phyloP scores from a whole-genome alignment of 1,140 invertebrate species.

The Lepidotrigona ventralis region DNA sequence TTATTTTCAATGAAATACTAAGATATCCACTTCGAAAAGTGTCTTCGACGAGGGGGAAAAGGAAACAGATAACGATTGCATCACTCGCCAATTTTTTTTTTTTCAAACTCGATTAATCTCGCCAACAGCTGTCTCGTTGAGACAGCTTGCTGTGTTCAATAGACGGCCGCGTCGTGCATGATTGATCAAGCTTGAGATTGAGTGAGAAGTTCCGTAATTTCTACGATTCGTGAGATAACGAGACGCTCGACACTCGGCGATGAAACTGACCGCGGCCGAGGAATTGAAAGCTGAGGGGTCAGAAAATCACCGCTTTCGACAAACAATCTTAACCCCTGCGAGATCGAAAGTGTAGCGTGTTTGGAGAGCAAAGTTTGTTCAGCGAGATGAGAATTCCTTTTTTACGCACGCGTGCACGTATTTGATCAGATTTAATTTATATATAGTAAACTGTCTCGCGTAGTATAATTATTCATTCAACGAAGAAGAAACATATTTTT shows the following conservation, averaged over 20 bases:
- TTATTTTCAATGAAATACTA: background rate
- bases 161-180: slow-evolving; percentile 1
- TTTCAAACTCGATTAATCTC: background rate
- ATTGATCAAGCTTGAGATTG: background rate
- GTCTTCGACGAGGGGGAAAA: background rate
- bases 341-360: background rate
- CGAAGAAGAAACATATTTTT: too few species aligned
- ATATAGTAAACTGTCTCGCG: background rate
- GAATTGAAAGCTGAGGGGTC: background rate
- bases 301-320: background rate
- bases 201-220: background rate
- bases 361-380: background rate
- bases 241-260: too few species aligned
- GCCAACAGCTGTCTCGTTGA: background rate
- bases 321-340: background rate
- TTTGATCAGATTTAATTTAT: background rate
- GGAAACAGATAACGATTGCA: background rate
- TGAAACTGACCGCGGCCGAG: background rate
- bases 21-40: background rate
- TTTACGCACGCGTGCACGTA: background rate
- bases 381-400: background rate
- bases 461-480: too few species aligned
- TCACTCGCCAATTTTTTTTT: too few species aligned
- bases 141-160: too few species aligned
- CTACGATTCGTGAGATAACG: background rate